phyloP scores from a whole-genome alignment of 1,140 invertebrate species.

The Drosophila mojavensis region DNA sequence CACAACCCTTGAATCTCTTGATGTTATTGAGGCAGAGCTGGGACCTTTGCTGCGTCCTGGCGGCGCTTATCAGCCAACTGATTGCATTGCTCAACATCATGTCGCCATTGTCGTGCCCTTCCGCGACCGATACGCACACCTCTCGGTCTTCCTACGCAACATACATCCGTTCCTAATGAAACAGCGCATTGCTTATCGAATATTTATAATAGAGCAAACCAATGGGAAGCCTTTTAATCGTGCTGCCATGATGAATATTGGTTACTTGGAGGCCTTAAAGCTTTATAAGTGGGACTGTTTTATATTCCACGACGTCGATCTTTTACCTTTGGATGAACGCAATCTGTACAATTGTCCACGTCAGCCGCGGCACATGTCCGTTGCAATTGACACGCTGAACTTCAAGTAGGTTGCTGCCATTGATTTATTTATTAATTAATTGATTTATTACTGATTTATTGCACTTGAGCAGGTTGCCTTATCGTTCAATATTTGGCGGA shows the following conservation, averaged over 20 bases:
- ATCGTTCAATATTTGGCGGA: slow-evolving; percentile 94
- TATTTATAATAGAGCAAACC: slow-evolving; percentile 97
- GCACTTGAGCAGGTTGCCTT: slow-evolving; percentile 90
- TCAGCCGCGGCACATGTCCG: slow-evolving; percentile 97
- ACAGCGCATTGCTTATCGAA: slow-evolving; percentile 96
- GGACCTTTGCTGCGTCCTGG: slow-evolving; percentile 87
- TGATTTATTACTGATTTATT: neutral
- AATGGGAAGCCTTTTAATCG: slow-evolving; percentile 93
- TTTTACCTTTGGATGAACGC: slow-evolving; percentile 95
- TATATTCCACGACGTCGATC: slow-evolving; percentile 98
- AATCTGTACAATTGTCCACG: slow-evolving; percentile 96
- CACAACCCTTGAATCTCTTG: slow-evolving; percentile 84
- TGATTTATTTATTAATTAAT: no score
- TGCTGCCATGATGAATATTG: slow-evolving; percentile 97
- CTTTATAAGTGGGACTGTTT: slow-evolving; percentile 93
- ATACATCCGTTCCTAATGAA: slow-evolving; percentile 95
- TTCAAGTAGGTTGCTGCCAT: slow-evolving; percentile 87
- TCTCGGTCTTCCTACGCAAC: slow-evolving; percentile 93
- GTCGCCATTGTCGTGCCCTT: slow-evolving; percentile 95
- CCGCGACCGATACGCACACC: slow-evolving; percentile 92
- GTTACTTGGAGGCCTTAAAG: slow-evolving; percentile 93
- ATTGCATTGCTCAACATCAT: slow-evolving; percentile 90
- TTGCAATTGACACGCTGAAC: slow-evolving; percentile 94
- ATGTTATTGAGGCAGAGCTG: slow-evolving; percentile 83
- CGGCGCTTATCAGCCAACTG: slow-evolving; percentile 90